Evolutionary conservation across 1,140 invertebrate genomes (phyloP).

Genomic region (Zelostemma sp.): DNA sequence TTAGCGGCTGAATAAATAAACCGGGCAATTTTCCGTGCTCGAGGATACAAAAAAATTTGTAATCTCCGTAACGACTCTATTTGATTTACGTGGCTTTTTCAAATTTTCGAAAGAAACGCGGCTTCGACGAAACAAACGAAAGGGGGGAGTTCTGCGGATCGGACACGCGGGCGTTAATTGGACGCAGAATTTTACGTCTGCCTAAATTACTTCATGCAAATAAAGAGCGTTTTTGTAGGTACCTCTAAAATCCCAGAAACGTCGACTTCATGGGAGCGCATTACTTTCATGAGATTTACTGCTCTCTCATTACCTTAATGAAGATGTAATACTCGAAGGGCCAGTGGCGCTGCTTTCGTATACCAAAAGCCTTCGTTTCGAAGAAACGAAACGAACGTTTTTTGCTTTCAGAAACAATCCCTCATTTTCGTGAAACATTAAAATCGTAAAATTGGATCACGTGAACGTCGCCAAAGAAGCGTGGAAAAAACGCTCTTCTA

Average conservation of each 20-base stretch:
- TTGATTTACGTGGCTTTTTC: conserved; percentile 9
- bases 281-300: conserved; percentile 60
- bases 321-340: conserved; percentile 63
- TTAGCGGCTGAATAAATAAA: conserved; percentile 47
- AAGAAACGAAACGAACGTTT: neutral
- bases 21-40: conserved; percentile 29
- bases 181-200: conserved; percentile 64
- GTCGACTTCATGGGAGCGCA: conserved; percentile 26
- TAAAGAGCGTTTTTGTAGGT: conserved; percentile 49
- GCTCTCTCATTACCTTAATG: conserved; percentile 68
- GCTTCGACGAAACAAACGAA: neutral
- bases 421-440: too few relatives aligned
- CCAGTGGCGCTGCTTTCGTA: conserved; percentile 30
- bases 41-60: conserved; percentile 12
- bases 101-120: too few relatives aligned
- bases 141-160: neutral
- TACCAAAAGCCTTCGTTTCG: neutral
- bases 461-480: neutral
- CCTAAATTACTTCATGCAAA: conserved; percentile 68
- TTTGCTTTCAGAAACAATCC: too few relatives aligned
- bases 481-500: neutral
- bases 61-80: conserved; percentile 6
- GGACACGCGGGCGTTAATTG: conserved; percentile 62
- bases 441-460: neutral
- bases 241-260: conserved; percentile 34